phyloP scores from a whole-genome alignment of 2,888 invertebrate species.

The Trachelus troglodyta region DNA sequence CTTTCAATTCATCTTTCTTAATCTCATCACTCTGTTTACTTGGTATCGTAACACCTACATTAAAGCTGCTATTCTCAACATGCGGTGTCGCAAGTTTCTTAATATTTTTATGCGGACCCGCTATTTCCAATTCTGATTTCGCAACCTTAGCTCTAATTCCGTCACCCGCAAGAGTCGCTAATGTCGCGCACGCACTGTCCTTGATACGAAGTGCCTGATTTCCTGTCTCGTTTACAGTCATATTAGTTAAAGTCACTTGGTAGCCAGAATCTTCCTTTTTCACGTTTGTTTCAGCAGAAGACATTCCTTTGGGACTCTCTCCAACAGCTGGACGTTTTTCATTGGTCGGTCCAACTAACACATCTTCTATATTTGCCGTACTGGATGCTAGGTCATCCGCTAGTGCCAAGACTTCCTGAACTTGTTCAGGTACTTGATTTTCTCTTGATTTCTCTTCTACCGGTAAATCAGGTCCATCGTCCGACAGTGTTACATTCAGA shows the following conservation, averaged over 20 bases:
- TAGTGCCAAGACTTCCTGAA: constrained; percentile 35
- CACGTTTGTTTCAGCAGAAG: not conserved
- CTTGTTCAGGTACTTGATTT: constrained; percentile 27
- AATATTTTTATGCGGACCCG: constrained; percentile 24
- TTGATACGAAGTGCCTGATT: constrained; percentile 14
- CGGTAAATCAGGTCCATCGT: constrained; percentile 39
- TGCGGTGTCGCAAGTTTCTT: constrained; percentile 23
- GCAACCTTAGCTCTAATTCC: constrained; percentile 36
- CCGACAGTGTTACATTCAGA: constrained; percentile 51
- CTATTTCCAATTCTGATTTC: constrained; percentile 33
- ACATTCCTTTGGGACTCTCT: not conserved
- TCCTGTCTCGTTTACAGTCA: constrained; percentile 28
- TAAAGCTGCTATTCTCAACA: constrained; percentile 15
- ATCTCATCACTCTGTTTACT: constrained; percentile 8
- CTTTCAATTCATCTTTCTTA: not conserved
- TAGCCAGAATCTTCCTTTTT: not conserved
- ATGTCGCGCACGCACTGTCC: constrained; percentile 5
- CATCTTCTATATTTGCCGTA: constrained; percentile 7
- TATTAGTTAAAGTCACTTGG: constrained; percentile 14
- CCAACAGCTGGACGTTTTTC: not conserved
- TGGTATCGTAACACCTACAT: constrained; percentile 8
- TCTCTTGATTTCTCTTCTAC: constrained; percentile 32
- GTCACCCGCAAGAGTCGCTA: constrained; percentile 25
- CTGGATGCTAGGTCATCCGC: constrained; percentile 39
- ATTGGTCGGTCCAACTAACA: not conserved